These are phyloP conservation scores for Acronicta aceris DNA, from an alignment of 2,888 invertebrate genomes.

Conservation along the genomic window DNA sequence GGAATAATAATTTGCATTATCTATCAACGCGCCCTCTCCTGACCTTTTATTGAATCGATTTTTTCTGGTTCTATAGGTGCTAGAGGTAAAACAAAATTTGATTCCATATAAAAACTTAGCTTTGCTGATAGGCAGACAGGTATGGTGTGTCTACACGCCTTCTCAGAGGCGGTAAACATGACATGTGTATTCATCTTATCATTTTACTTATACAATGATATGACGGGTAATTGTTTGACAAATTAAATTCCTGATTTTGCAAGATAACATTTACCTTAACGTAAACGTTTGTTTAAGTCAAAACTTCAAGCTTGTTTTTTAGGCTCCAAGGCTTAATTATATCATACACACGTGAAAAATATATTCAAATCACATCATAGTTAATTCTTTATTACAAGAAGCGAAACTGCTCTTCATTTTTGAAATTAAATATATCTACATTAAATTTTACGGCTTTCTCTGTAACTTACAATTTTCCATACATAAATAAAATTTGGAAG, in stretches of 20 bases:
- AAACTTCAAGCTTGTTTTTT: background rate
- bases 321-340: background rate
- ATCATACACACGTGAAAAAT: background rate
- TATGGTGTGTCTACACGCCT: conserved; percentile 1
- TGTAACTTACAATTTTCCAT: conserved; percentile 20
- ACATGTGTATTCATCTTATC: conserved; percentile 18
- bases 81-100: conserved; percentile 18
- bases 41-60: conserved; percentile 64
- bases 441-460: conserved; percentile 11
- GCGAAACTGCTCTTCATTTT: conserved; percentile 9
- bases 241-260: conserved; percentile 12
- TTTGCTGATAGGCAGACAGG: conserved; percentile 6
- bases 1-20: conserved; percentile 5
- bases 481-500: conserved; percentile 30
- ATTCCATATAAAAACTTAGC: conserved; percentile 27
- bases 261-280: background rate
- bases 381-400: conserved; percentile 15
- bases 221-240: conserved; percentile 10
- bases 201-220: conserved; percentile 23
- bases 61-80: conserved; percentile 27
- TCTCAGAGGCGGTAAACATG: background rate
- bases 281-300: conserved; percentile 3
- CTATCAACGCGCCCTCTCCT: conserved; percentile 35
- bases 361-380: background rate
- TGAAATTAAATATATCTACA: conserved; percentile 12